Evolutionary conservation across 2,888 invertebrate genomes (phyloP).

Genomic region (Linnaemya tessellans): DNA sequence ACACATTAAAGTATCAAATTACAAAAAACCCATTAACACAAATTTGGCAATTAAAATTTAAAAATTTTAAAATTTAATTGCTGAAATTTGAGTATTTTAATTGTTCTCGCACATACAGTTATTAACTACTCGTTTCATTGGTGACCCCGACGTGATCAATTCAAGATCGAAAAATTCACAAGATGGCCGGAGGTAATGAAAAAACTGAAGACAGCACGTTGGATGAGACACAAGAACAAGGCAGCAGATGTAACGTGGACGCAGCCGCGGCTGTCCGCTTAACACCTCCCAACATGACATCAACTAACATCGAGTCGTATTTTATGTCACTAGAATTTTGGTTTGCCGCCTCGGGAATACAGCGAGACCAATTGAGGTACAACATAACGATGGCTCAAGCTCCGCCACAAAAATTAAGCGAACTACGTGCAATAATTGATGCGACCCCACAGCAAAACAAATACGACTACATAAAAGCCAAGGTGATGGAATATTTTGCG

Average conservation of each 20-base stretch:
- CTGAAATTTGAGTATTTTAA: not conserved
- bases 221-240: not conserved
- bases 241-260: not conserved
- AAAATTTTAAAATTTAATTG: no score
- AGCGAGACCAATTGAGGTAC: constrained; percentile 34
- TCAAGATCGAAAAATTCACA: no score
- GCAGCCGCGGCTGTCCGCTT: constrained; percentile 19
- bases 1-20: no score
- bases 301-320: constrained; percentile 54
- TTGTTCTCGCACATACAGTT: no score
- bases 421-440: constrained; percentile 34
- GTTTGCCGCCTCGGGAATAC: constrained; percentile 59
- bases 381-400: constrained; percentile 49
- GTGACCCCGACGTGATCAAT: not conserved
- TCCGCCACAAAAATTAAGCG: constrained; percentile 39
- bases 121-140: not conserved
- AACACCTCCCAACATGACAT: constrained; percentile 49
- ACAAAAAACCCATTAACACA: no score
- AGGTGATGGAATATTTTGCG: constrained; percentile 42
- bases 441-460: constrained; percentile 33
- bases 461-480: constrained; percentile 50
- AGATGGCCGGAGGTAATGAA: not conserved
- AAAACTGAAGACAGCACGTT: not conserved
- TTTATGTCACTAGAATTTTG: constrained; percentile 60
- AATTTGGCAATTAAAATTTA: no score